Evolutionary conservation across 2,113 vertebrate species (phyloP).

Genomic region (Dissostichus mawsoni): DNA sequence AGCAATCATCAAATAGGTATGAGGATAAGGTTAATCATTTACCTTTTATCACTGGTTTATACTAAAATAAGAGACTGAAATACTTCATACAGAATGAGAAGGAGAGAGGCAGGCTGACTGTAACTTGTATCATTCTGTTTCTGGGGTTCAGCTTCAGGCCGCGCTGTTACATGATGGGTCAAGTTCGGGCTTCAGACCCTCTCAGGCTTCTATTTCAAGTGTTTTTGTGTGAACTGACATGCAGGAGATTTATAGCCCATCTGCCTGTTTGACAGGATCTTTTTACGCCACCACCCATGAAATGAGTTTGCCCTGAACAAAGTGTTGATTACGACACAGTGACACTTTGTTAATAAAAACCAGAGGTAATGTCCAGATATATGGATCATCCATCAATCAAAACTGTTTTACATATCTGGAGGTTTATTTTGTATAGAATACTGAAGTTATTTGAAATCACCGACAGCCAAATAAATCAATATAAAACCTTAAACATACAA

Average conservation of each 20-base stretch:
- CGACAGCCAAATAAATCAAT: not conserved
- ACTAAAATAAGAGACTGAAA: slow-evolving; percentile 3
- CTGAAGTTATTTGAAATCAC: not conserved
- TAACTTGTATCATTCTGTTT: slow-evolving; percentile 58
- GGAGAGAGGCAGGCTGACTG: slow-evolving; percentile 12
- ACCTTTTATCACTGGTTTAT: not conserved
- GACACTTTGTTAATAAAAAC: not conserved
- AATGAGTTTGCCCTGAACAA: not conserved
- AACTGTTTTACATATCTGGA: not conserved
- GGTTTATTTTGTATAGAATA: not conserved
- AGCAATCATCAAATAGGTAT: not conserved
- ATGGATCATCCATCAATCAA: not conserved
- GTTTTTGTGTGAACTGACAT: slow-evolving; percentile 14
- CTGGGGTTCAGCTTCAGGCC: slow-evolving; percentile 44
- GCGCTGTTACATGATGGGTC: slow-evolving; percentile 33
- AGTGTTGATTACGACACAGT: not conserved
- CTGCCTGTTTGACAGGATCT: slow-evolving; percentile 19
- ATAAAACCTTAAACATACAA: slow-evolving; percentile 1
- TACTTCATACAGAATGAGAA: slow-evolving; percentile 8
- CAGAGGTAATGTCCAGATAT: not conserved
- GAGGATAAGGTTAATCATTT: not conserved
- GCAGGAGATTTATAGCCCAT: slow-evolving; percentile 11
- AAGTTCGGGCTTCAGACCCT: slow-evolving; percentile 38
- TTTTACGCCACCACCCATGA: not conserved
- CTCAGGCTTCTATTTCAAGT: slow-evolving; percentile 35